Base-by-base conservation (phyloP, 64 coral and sea anemone species). In the Trachythela sp. region DNA sequence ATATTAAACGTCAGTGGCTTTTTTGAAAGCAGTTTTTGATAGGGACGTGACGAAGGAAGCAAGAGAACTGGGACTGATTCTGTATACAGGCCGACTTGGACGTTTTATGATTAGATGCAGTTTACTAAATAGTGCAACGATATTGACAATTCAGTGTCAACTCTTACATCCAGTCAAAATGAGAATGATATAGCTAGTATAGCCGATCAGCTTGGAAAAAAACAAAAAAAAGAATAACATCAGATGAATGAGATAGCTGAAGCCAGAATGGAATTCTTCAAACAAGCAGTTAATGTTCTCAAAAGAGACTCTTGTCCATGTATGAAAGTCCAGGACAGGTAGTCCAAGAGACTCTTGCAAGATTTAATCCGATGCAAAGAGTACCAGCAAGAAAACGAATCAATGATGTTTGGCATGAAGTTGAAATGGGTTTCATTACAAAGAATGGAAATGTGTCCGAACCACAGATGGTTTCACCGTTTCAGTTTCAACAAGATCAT, bases 1-100 rank as follows among this genome's bases (percentile, higher is more conserved):
- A 86, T 29, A 86, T 86, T 27, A 86, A 86, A 36, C 13, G 26
- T 33, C 48, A 86, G 22, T 86, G 84, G 84, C 84, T n/a, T n/a
- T n/a, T n/a, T n/a, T n/a, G n/a, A n/a, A n/a, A n/a, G n/a, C n/a
- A n/a, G n/a, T n/a, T n/a, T 34, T 31, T 49, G 48, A 6, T 49
- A 6, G 15, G 48, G 15, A 49, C 48, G 15, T 49, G 15, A 49
- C 48, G 7, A 20, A 52, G 49, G 49, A 52, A 52, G 49, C 49
- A 52, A 52, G 49, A 52, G 49, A 8, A 52, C 56, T 64, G 56
- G 56, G 56, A 64, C 56, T 64, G 56, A 64, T 64, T 64, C 56
- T 7, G 56, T 64, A n/a, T 64, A 64, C 1, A 64, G 22, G 26
- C 26, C 56, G 26, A n/a, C 5, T n/a, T 64, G 56, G 56, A 64